Percentiles rank a stretch among this genome's conserved stretches.
These are phyloP conservation scores for Anser cygnoides DNA, from an alignment of 2,113 vertebrate genomes.

Conservation along the genomic window DNA sequence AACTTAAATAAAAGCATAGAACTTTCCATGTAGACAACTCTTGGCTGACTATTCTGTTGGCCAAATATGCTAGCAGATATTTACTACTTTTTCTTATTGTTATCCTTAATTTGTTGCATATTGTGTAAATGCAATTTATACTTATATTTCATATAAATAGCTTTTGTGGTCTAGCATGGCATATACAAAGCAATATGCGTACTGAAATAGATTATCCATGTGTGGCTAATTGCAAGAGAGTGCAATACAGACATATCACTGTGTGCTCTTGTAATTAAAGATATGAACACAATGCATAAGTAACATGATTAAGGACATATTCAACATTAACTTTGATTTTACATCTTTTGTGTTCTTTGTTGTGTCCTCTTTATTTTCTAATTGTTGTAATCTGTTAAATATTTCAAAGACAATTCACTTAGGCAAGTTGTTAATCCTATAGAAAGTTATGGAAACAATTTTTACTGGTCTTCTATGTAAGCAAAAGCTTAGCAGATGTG, in stretches of 20 bases:
- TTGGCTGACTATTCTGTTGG: conserved; percentile 24
- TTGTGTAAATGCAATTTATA: conserved; percentile 22
- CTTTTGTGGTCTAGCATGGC: conserved; percentile 18
- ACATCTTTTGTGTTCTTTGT: background rate
- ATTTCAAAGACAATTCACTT: background rate
- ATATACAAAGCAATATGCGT: background rate
- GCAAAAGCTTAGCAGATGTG: background rate
- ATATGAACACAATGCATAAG: background rate
- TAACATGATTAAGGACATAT: background rate
- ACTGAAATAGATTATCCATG: conserved; percentile 21
- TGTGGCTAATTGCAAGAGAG: conserved; percentile 8
- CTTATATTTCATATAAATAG: conserved; percentile 43
- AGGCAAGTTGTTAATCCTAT: background rate
- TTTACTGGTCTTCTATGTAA: background rate
- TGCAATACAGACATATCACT: background rate
- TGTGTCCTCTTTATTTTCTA: background rate
- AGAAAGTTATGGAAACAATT: background rate
- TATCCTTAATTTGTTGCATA: conserved; percentile 47
- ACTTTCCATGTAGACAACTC: background rate
- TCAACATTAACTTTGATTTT: background rate
- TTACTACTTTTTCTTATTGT: conserved; percentile 32
- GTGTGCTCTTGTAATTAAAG: background rate
- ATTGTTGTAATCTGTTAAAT: background rate
- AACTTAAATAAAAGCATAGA: conserved; percentile 16
- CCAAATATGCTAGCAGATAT: conserved; percentile 6